A percentile compares a stretch with the other conserved stretches of the same genome.
phyloP scores from a whole-genome alignment of 1,140 invertebrate species.

The Melipona quadrifasciata region DNA sequence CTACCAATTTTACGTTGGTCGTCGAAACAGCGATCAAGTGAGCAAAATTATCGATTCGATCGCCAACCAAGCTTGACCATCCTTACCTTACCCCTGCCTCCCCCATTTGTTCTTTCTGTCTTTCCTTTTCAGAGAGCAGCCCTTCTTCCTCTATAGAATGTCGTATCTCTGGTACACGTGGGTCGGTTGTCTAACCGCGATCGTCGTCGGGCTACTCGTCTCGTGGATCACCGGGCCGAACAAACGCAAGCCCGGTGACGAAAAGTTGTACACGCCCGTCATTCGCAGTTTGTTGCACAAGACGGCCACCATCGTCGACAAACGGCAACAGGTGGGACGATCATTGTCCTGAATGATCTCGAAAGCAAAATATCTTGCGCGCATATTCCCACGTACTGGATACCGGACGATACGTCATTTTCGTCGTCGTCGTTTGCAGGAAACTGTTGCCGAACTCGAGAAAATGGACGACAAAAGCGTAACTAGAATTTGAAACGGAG shows the following conservation, averaged over 20 bases:
- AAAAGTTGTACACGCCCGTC: constrained; percentile 76
- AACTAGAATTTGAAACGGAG: too few species aligned
- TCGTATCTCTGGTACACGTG: constrained; percentile 87
- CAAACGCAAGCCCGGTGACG: constrained; percentile 71
- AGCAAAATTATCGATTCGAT: background rate
- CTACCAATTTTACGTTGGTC: constrained; percentile 64
- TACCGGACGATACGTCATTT: too few species aligned
- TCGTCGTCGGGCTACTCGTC: constrained; percentile 86
- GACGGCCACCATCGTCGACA: background rate
- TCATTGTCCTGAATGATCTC: background rate
- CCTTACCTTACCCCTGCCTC: too few species aligned
- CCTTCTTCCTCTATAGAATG: constrained; percentile 84
- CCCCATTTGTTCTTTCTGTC: too few species aligned
- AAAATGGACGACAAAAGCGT: constrained; percentile 12
- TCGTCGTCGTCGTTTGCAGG: constrained; percentile 28
- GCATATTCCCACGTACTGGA: background rate
- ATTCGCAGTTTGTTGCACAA: constrained; percentile 67
- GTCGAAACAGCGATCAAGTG: constrained; percentile 69
- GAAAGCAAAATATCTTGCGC: too few species aligned
- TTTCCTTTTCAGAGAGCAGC: constrained; percentile 70
- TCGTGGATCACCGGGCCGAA: constrained; percentile 86
- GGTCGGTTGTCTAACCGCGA: constrained; percentile 86
- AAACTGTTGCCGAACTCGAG: constrained; percentile 43
- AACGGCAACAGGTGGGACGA: background rate
- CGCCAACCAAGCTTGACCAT: too few species aligned